A percentile compares a stretch with the other conserved stretches of the same genome.
phyloP scores from a whole-genome alignment of 1,140 invertebrate genomes.

The Argopecten irradians region DNA sequence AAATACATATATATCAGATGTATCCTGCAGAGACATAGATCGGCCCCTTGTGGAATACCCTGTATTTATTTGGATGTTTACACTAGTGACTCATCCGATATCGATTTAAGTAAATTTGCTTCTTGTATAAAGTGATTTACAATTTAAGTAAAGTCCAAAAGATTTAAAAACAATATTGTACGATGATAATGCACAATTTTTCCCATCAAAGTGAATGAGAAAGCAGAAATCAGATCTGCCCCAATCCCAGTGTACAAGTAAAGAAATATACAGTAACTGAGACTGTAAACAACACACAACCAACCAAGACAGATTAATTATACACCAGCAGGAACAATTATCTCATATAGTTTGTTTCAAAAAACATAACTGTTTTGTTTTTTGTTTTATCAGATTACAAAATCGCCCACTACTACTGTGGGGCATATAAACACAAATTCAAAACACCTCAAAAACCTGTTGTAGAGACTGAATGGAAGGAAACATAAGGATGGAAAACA shows the following conservation, averaged over 20 bases:
- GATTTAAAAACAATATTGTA: constrained; percentile 23
- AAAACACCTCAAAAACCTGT: no score
- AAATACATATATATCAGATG: background rate
- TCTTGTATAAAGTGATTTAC: background rate
- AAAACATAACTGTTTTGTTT: background rate
- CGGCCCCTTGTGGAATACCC: background rate
- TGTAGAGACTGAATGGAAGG: no score
- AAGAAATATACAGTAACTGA: background rate
- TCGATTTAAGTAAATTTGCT: background rate
- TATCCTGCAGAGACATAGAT: background rate
- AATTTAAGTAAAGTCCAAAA: background rate
- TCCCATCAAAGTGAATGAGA: background rate
- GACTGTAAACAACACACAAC: background rate
- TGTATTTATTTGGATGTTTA: background rate
- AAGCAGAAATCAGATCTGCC: background rate
- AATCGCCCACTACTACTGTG: background rate
- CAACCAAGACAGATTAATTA: background rate
- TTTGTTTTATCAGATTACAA: background rate
- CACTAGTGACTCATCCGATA: background rate
- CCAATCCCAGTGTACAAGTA: background rate
- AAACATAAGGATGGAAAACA: no score
- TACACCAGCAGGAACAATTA: background rate
- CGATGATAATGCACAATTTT: constrained; percentile 2
- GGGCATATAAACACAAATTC: background rate
- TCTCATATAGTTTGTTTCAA: background rate